These are phyloP conservation scores for Chydorus sphaericus DNA, from an alignment of 2,888 invertebrate genomes.

Conservation along the genomic window DNA sequence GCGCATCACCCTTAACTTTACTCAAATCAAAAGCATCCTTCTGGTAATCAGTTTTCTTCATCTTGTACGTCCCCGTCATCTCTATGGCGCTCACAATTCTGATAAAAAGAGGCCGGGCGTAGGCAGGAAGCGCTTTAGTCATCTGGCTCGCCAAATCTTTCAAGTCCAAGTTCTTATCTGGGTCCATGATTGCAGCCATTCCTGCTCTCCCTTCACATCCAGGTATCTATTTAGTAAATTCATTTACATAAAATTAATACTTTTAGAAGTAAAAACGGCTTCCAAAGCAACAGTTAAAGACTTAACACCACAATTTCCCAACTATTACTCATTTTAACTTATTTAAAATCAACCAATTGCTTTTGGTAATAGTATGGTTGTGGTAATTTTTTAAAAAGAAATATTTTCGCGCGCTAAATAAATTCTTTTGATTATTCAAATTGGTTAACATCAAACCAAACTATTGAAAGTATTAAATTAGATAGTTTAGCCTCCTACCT, in stretches of 20 bases:
- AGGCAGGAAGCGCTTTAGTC: conserved; percentile 57
- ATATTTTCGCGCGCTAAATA: background rate
- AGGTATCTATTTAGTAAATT: conserved; percentile 43
- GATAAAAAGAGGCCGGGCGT: conserved; percentile 79
- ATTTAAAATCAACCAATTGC: too few relatives aligned
- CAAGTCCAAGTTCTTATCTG: conserved; percentile 42
- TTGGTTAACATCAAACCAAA: background rate
- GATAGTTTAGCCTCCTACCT: conserved; percentile 45
- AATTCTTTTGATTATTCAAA: background rate
- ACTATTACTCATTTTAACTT: too few relatives aligned
- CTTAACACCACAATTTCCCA: too few relatives aligned
- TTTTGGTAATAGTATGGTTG: too few relatives aligned
- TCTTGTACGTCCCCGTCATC: conserved; percentile 87
- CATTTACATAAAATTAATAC: too few relatives aligned
- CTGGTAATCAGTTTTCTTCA: conserved; percentile 76
- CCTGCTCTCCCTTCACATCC: conserved; percentile 74
- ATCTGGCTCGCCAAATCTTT: conserved; percentile 45
- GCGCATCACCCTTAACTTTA: conserved; percentile 48
- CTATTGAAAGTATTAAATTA: background rate
- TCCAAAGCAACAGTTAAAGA: too few relatives aligned
- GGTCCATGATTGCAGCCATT: conserved; percentile 79
- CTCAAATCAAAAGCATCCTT: conserved; percentile 60
- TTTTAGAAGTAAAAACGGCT: too few relatives aligned
- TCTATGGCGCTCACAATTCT: conserved; percentile 62
- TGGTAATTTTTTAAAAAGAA: too few relatives aligned